These are phyloP conservation scores for Lordiphosa andalusiaca DNA, from an alignment of 2,888 invertebrate species.

Conservation along the genomic window DNA sequence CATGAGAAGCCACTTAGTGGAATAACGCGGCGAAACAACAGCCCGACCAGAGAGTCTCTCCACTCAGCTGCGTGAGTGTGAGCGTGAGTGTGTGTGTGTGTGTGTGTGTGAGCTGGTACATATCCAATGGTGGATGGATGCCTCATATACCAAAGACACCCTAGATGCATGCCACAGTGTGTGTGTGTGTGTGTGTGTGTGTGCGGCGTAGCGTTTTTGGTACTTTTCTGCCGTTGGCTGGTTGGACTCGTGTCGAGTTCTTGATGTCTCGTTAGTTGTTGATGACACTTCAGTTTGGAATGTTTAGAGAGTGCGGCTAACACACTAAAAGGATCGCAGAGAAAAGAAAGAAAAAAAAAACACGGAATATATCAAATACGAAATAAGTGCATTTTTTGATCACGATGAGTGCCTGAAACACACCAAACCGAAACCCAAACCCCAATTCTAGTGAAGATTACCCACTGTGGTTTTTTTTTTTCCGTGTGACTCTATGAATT, in stretches of 20 bases:
- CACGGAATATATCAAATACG: not conserved
- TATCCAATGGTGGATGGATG: conserved; percentile 65
- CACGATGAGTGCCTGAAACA: not conserved
- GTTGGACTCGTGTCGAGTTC: conserved; percentile 79
- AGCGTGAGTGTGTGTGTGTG: conserved; percentile 36
- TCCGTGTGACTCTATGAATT: conserved; percentile 16
- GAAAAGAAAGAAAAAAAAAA: conserved; percentile 8
- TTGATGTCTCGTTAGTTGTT: conserved; percentile 80
- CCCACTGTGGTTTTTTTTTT: not conserved
- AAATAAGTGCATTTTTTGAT: conserved; percentile 15
- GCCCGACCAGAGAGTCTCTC: conserved; percentile 56
- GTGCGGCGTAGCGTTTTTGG: conserved; percentile 53
- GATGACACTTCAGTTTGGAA: conserved; percentile 80
- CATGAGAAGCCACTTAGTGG: conserved; percentile 80
- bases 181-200: conserved; percentile 33
- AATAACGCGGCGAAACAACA: conserved; percentile 62
- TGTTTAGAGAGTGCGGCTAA: conserved; percentile 74
- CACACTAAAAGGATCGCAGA: conserved; percentile 17
- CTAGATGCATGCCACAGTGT: conserved; percentile 24
- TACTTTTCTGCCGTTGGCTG: conserved; percentile 72
- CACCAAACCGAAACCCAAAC: not conserved
- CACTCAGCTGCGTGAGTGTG: conserved; percentile 23
- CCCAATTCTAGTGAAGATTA: not conserved
- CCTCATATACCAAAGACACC: conserved; percentile 49
- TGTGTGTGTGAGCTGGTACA: conserved; percentile 38